phyloP scores from a whole-genome alignment of 2,797 vertebrate species.

The Corythornis leucogaster region DNA sequence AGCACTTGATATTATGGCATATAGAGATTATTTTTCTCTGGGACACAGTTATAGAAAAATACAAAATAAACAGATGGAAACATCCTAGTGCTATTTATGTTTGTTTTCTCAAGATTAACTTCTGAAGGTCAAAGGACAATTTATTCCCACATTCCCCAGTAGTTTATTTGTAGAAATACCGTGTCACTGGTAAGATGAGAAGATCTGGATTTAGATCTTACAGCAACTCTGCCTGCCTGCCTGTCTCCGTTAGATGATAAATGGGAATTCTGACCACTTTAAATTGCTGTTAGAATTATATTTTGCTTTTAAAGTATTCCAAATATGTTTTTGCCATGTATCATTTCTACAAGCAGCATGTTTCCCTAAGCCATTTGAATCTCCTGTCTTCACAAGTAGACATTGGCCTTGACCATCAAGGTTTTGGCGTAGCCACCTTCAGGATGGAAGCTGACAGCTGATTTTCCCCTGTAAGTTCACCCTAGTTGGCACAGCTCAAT shows the following conservation, averaged over 20 bases:
- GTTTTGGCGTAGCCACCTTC: neutral
- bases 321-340: conserved; percentile 12
- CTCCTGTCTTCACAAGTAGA: neutral
- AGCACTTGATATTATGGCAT: neutral
- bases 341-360: neutral
- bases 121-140: neutral
- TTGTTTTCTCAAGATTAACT: neutral
- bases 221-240: neutral
- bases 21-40: neutral
- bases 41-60: neutral
- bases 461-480: neutral
- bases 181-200: neutral
- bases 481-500: neutral
- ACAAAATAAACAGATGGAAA: neutral
- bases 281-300: conserved; percentile 1
- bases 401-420: neutral
- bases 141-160: neutral
- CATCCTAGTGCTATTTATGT: neutral
- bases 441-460: conserved; percentile 16
- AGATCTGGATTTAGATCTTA: neutral
- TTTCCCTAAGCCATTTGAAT: conserved; percentile 33
- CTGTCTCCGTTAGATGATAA: conserved; percentile 9
- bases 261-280: conserved; percentile 3
- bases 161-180: neutral
- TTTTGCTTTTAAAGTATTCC: conserved; percentile 27